phyloP scores from a whole-genome alignment of 2,888 invertebrate genomes.

The Dolichomitus sp. region DNA sequence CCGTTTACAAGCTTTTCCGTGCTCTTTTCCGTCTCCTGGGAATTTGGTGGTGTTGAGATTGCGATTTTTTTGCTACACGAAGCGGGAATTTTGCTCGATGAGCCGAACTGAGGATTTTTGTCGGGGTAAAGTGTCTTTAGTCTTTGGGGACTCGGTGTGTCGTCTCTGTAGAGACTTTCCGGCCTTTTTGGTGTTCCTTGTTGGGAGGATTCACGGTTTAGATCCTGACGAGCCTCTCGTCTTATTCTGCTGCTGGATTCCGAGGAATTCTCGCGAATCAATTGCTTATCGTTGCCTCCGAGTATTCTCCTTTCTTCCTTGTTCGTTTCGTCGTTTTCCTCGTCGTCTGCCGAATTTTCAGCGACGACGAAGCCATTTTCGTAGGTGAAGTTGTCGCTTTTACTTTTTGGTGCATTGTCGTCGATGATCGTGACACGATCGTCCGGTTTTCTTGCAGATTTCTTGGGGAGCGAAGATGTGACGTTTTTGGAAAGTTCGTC shows the following conservation, averaged over 20 bases:
- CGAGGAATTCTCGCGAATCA: slow-evolving; percentile 35
- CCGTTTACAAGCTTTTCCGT: slow-evolving; percentile 77
- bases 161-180: slow-evolving; percentile 74
- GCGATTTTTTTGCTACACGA: slow-evolving; percentile 62
- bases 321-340: slow-evolving; percentile 40
- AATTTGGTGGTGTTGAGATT: slow-evolving; percentile 44
- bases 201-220: slow-evolving; percentile 37
- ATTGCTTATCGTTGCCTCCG: not conserved
- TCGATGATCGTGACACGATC: not conserved
- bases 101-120: slow-evolving; percentile 68
- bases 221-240: slow-evolving; percentile 75
- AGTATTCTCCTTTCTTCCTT: slow-evolving; percentile 8
- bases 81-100: slow-evolving; percentile 69
- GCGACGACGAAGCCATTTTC: slow-evolving; percentile 22
- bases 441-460: not conserved
- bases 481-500: not conserved
- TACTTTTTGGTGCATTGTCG: not conserved
- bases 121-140: slow-evolving; percentile 69
- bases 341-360: slow-evolving; percentile 28
- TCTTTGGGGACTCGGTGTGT: slow-evolving; percentile 68
- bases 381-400: not conserved
- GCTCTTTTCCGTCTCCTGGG: slow-evolving; percentile 68
- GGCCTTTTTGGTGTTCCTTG: slow-evolving; percentile 72
- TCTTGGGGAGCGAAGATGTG: not conserved
- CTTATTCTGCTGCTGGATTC: slow-evolving; percentile 71